Evolutionary conservation across 2,888 invertebrate species (phyloP).

Genomic region (Melinopterus prodromus): DNA sequence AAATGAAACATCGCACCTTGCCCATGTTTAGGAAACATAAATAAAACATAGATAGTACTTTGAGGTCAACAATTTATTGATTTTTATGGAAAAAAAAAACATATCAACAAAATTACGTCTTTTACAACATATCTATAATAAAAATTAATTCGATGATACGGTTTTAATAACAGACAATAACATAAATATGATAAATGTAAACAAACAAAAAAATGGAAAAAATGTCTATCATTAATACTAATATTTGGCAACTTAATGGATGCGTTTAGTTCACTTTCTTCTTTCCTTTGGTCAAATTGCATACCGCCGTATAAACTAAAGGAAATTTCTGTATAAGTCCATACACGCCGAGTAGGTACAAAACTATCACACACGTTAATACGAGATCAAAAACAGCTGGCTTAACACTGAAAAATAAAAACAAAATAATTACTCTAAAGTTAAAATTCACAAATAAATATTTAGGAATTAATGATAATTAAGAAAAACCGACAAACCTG

Average conservation of each 20-base stretch:
- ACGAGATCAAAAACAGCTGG: conserved; percentile 98
- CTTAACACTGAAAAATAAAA: conserved; percentile 81
- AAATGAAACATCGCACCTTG: no score
- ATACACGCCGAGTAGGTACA: conserved; percentile 88
- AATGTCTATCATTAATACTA: conserved; percentile 29
- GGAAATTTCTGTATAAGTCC: conserved; percentile 79
- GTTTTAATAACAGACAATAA: not conserved
- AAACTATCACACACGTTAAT: conserved; percentile 83
- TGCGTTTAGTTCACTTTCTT: conserved; percentile 41
- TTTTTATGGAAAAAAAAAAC: conserved; percentile 16
- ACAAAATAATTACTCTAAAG: conserved; percentile 30
- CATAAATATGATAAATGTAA: not conserved
- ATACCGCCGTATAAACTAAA: conserved; percentile 69
- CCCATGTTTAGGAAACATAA: not conserved
- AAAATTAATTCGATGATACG: conserved; percentile 16
- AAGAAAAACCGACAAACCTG: conserved; percentile 67
- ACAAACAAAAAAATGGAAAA: conserved; percentile 7
- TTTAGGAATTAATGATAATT: not conserved
- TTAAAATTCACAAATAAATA: not conserved
- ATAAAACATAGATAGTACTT: conserved; percentile 1
- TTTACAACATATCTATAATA: conserved; percentile 5
- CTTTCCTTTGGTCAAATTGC: conserved; percentile 59
- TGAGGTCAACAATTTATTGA: conserved; percentile 22
- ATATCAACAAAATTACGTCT: conserved; percentile 13
- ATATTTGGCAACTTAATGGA: conserved; percentile 32